These are phyloP conservation scores for Temnothorax unifasciatus DNA, from an alignment of 2,888 invertebrate genomes.

Conservation along the genomic window DNA sequence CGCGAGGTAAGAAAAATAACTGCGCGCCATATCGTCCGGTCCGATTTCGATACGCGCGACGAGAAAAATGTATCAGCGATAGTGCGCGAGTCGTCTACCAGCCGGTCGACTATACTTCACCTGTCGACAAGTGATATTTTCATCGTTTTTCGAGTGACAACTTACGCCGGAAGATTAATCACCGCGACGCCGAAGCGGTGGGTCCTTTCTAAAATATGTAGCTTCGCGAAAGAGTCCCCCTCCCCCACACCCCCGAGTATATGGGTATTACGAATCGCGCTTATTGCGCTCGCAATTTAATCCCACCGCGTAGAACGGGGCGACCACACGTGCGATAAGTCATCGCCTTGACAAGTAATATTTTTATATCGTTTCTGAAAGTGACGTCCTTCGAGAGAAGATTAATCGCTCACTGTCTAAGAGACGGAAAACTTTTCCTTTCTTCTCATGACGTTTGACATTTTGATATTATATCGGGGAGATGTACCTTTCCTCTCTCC, in stretches of 20 bases:
- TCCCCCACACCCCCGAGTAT: not conserved
- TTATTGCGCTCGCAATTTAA: constrained; percentile 62
- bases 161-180: constrained; percentile 72
- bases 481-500: not conserved
- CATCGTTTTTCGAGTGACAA: constrained; percentile 69
- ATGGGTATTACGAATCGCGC: constrained; percentile 64
- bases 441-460: constrained; percentile 58
- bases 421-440: constrained; percentile 48
- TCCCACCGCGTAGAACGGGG: constrained; percentile 53
- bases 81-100: constrained; percentile 52
- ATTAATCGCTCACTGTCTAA: constrained; percentile 65
- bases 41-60: constrained; percentile 36
- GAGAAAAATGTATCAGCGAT: constrained; percentile 66
- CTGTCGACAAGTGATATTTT: constrained; percentile 70
- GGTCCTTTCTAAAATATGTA: constrained; percentile 66
- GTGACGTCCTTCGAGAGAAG: constrained; percentile 69
- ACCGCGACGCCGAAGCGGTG: constrained; percentile 58
- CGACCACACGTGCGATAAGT: constrained; percentile 68
- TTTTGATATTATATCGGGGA: constrained; percentile 44
- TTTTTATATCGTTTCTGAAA: constrained; percentile 74
- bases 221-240: constrained; percentile 10
- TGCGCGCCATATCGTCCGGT: constrained; percentile 50
- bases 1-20: constrained; percentile 66
- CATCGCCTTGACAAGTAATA: constrained; percentile 72
- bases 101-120: constrained; percentile 65